Evolutionary conservation across 2,888 invertebrate species (phyloP).

Genomic region (Odontocolon sp.): DNA sequence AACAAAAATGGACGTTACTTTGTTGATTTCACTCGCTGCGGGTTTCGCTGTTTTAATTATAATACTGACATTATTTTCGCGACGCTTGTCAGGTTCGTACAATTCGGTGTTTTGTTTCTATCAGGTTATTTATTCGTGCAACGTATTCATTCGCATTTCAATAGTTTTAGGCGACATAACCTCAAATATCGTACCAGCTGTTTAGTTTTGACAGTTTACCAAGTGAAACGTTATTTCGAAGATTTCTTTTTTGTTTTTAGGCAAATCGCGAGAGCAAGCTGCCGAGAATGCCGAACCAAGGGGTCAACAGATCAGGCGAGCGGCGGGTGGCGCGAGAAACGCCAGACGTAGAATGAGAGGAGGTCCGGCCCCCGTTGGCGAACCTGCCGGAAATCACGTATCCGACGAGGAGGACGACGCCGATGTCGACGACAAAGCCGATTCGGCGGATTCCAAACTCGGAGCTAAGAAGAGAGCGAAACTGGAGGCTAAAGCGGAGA

Average conservation of each 20-base stretch:
- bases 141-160: not conserved
- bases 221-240: not conserved
- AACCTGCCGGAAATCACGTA: conserved; percentile 71
- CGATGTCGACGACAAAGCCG: conserved; percentile 82
- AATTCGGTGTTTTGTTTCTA: not conserved
- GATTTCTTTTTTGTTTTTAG: conserved; percentile 42
- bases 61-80: conserved; percentile 66
- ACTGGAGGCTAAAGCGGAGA: conserved; percentile 95
- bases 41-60: conserved; percentile 67
- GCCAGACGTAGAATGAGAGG: conserved; percentile 86
- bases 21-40: conserved; percentile 68
- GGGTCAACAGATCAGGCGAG: conserved; percentile 82
- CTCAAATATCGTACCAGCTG: conserved; percentile 52
- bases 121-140: not conserved
- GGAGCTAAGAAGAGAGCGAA: conserved; percentile 98
- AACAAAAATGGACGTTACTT: conserved; percentile 71
- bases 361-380: conserved; percentile 70
- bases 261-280: conserved; percentile 44
- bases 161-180: conserved; percentile 26
- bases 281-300: conserved; percentile 81
- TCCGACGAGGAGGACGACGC: conserved; percentile 82
- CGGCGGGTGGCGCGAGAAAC: conserved; percentile 88
- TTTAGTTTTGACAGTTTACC: conserved; percentile 19
- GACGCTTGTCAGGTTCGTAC: conserved; percentile 65
- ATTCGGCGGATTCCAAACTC: conserved; percentile 87